Base-by-base conservation (phyloP, 2,113 vertebrate species). In the Redunca redunca region DNA sequence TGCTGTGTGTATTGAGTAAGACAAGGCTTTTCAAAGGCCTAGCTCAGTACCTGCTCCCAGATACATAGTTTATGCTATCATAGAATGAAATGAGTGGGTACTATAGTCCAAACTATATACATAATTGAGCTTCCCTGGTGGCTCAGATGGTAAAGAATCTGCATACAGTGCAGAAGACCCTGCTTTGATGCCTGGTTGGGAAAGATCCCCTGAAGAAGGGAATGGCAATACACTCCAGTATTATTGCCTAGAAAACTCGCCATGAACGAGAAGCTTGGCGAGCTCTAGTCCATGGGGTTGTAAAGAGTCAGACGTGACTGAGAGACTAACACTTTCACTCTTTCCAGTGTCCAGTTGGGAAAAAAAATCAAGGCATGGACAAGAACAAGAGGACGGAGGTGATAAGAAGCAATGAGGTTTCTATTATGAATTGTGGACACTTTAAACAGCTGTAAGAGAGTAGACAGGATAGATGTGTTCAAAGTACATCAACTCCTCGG, bases 331-430 rank as follows among this genome's bases (percentile, higher is more conserved):
- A 43, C 23, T 43, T 74, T 26, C 40, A 43, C 23, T 43, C 40
- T 26, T 43, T 26, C 43, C 40, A 48, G 58, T 1, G 30, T 58
- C 43, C 71, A 43, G 19, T 58, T 23, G 46, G 62, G 57, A 62
- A 71, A 48, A 58, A 48, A 19, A 33, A 19, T 52, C 40, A 48
- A 25, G 23, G 26, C 53, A 28, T 6, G 0, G 50, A 23, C 21
- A 21, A 60, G 71, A 71, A 15, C 1, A 50, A 33, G 0, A 40
- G 25, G 52, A 25, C 0, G 2, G 13, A 52, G 14, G 55, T 7
- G 7, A 28, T 46, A 60, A 40, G 55, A 52, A 80, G 36, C 25
- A 26, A n/a, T 50, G 26, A 62, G n/a, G 28, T n/a, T 60, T 67
- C 43, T 57, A 33, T n/a, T 16, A 80, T 10, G 19, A 48, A 28